Conservation (phyloP, 2,113 vertebrate species). For the Rhinichthys klamathensis region DNA sequence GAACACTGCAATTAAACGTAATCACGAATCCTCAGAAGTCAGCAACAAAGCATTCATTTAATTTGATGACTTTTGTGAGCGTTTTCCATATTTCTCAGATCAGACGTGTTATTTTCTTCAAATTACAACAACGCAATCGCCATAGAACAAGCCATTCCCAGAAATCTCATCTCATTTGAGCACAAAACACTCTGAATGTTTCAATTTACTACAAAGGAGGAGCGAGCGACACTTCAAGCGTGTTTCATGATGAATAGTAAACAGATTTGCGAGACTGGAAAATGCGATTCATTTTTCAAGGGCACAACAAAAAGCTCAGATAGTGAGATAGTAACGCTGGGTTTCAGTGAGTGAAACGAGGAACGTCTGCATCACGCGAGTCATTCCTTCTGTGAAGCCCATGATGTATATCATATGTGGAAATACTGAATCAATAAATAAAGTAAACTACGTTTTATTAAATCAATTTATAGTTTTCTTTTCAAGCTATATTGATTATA, state of each 20-base stretch:
- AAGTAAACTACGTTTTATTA: neutral
- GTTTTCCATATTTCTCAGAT: neutral
- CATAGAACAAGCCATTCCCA: neutral
- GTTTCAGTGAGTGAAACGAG: no score
- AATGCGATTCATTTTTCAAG: constrained; percentile 61
- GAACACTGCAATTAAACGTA: constrained; percentile 45
- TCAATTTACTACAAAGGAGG: constrained; percentile 49
- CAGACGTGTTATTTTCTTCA: neutral
- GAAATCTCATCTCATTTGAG: constrained; percentile 27
- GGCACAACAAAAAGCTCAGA: constrained; percentile 36
- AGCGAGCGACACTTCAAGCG: constrained; percentile 36
- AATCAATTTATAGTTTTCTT: neutral
- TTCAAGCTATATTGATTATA: no score
- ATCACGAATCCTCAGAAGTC: neutral
- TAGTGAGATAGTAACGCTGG: no score
- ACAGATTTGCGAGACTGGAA: constrained; percentile 53
- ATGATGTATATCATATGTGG: neutral
- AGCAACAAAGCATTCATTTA: neutral
- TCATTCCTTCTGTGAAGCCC: neutral
- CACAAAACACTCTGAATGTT: constrained; percentile 5
- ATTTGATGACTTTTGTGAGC: neutral
- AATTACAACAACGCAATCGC: neutral
- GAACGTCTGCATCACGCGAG: neutral
- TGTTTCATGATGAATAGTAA: constrained; percentile 48
- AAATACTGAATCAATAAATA: neutral